phyloP scores from a whole-genome alignment of 2,113 vertebrate species.

The Istiophorus platypterus region DNA sequence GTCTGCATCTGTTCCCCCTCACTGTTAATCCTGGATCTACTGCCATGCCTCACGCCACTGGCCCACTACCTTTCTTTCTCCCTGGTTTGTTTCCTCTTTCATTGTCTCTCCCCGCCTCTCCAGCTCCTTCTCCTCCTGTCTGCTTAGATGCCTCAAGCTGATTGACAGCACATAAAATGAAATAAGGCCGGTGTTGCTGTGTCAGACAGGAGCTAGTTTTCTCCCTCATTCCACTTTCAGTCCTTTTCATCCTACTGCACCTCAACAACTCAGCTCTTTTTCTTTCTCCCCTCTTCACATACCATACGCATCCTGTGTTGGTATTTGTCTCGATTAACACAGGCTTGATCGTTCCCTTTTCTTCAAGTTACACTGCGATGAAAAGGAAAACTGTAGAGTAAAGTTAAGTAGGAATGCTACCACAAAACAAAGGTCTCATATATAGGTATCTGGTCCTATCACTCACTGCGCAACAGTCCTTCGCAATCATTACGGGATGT shows the following conservation, averaged over 20 bases:
- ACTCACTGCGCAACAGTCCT: conserved; percentile 66
- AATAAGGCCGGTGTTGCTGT: conserved; percentile 72
- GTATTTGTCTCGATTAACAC: conserved; percentile 63
- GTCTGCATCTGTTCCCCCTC: conserved; percentile 73
- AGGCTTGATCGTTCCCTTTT: conserved; percentile 48
- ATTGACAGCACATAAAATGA: conserved; percentile 83
- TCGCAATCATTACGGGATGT: conserved; percentile 77
- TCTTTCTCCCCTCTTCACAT: conserved; percentile 52
- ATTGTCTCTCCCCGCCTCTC: conserved; percentile 46
- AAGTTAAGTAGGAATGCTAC: conserved; percentile 46
- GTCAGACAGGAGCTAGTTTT: conserved; percentile 71
- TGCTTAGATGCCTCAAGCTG: conserved; percentile 70
- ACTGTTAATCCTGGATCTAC: conserved; percentile 68
- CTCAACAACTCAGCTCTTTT: conserved; percentile 22
- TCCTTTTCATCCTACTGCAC: conserved; percentile 51
- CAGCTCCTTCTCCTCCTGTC: conserved; percentile 51
- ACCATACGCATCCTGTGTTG: conserved; percentile 48
- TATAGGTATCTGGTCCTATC: conserved; percentile 68
- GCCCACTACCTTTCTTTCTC: conserved; percentile 57
- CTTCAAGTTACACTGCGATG: conserved; percentile 45
- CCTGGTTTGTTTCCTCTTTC: conserved; percentile 54
- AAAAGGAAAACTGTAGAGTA: conserved; percentile 43
- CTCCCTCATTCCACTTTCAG: conserved; percentile 57
- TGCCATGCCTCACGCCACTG: conserved; percentile 60
- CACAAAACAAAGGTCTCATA: conserved; percentile 60